phyloP scores from a whole-genome alignment of 2,888 invertebrate species.

The Galerucella calmariensis region DNA sequence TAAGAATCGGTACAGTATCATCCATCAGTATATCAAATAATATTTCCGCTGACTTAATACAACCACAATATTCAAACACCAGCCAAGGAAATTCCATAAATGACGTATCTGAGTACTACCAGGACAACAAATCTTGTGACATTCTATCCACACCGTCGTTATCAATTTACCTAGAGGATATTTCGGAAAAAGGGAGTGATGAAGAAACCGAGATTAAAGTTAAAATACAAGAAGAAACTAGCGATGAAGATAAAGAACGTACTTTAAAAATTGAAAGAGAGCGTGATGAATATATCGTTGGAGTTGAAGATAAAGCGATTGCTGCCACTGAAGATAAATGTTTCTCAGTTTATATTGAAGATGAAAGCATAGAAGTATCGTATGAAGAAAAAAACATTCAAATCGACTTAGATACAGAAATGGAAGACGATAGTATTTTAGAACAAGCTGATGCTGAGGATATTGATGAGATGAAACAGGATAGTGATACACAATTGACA shows the following conservation, averaged over 20 bases:
- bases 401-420: background rate
- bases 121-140: background rate
- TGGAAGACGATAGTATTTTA: background rate
- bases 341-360: background rate
- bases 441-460: background rate
- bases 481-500: background rate
- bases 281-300: background rate
- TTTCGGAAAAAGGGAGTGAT: background rate
- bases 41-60: background rate
- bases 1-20: constrained; percentile 1
- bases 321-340: background rate
- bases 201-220: background rate
- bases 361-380: background rate
- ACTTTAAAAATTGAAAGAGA: background rate
- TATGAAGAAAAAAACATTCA: background rate
- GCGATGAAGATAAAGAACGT: background rate
- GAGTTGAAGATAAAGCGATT: background rate
- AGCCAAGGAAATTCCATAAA: background rate
- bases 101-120: background rate
- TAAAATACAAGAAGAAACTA: background rate
- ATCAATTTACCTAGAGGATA: background rate
- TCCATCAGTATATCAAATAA: background rate
- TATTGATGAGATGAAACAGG: constrained; percentile 1
- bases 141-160: background rate
- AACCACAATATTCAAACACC: background rate